Base-by-base conservation (phyloP, 2,797 vertebrate genomes). In the Hirundo rustica region DNA sequence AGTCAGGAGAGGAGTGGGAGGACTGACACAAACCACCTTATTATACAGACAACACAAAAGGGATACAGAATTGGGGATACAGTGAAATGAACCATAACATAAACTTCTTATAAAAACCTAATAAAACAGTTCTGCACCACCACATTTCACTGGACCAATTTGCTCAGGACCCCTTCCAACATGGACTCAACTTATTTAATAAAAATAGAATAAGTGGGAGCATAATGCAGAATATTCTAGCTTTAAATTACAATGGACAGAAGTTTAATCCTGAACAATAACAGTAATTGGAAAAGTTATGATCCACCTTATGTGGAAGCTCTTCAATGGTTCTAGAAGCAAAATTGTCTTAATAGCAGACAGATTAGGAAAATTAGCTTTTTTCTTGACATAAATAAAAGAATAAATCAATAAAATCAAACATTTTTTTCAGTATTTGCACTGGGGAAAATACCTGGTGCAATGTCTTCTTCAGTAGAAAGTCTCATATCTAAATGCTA, bases 151-250 rank as follows among this genome's bases (percentile, higher is more conserved):
- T 19, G 55, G 19, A 62, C 1, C 18, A 16, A 6, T 7, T 23
- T 27, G 4, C 10, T 57, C 18, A n/a, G 58, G 7, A 32, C 12
- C 14, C 16, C 7, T 34, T n/a, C 34, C 17, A 38, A 30, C 10
- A 5, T 3, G 44, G 9, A 4, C 16, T 26, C 0, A 0, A 26
- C 2, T 18, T n/a, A 4, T 40, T n/a, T 48, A 60, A 53, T 36
- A 55, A 62, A n/a, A 2, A 8, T 4, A 19, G 5, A 60, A 45
- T 19, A 45, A 67, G 2, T 9, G 2, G 9, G 10, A 74, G 19
- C 4, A 77, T 1, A 13, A 13, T 6, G 11, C 3, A 61, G 45
- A 61, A 34, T 40, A 58, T 55, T 85, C 64, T 42, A 54, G 5
- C 19, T 55, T 72, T 38, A 57, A 85, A 62, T 40, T n/a, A 4